These are phyloP conservation scores for Palaemon carinicauda DNA, from an alignment of 1,140 invertebrate species.

Conservation along the genomic window DNA sequence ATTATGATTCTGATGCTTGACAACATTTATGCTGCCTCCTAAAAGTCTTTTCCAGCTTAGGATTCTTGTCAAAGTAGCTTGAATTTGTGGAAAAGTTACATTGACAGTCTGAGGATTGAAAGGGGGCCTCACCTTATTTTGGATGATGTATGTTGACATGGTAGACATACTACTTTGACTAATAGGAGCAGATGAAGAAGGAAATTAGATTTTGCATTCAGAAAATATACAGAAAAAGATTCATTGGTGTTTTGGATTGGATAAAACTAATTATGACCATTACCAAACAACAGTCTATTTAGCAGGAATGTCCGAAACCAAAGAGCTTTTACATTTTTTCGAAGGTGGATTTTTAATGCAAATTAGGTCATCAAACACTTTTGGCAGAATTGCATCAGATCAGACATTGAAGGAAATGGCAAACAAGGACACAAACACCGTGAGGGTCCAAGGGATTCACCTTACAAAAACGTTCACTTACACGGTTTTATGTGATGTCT, in stretches of 20 bases:
- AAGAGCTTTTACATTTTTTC: not conserved
- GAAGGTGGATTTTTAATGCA: conserved; percentile 41
- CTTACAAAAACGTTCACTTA: not conserved
- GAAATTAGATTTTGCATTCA: conserved; percentile 5
- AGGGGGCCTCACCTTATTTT: not conserved
- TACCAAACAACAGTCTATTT: conserved; percentile 46
- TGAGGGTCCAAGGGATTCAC: conserved; percentile 33
- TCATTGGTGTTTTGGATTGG: conserved; percentile 32
- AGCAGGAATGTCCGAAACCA: conserved; percentile 31
- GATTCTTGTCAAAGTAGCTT: not conserved
- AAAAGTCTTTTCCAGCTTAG: not conserved
- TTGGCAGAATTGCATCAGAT: conserved; percentile 37
- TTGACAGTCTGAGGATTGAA: not conserved
- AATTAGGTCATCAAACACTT: too few relatives aligned
- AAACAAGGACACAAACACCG: conserved; percentile 50
- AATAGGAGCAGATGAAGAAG: not conserved
- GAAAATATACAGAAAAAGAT: not conserved
- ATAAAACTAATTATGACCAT: conserved; percentile 9
- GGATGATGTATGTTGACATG: conserved; percentile 30
- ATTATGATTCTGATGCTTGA: not conserved
- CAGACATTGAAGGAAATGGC: conserved; percentile 51
- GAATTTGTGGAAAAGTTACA: not conserved
- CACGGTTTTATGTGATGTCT: too few relatives aligned
- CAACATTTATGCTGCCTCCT: not conserved
- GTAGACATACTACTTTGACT: conserved; percentile 25